These are phyloP conservation scores for Caenorhabditis imperialis DNA, from an alignment of 2,888 invertebrate species.

Conservation along the genomic window DNA sequence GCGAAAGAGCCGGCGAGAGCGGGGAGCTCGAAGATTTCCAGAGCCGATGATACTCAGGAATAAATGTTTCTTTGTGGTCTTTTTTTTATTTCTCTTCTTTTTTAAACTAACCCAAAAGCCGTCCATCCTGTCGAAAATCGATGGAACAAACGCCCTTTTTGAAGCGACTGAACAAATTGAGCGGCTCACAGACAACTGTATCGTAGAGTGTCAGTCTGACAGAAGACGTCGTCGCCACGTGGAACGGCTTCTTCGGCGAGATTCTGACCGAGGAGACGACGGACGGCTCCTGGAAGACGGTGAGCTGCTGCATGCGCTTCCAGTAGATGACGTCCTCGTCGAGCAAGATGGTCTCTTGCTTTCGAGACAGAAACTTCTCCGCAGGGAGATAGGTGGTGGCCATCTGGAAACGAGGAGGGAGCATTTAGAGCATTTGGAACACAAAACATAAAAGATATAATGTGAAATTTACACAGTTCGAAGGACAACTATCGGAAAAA, in stretches of 20 bases:
- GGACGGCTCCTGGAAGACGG: constrained; percentile 87
- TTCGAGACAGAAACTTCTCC: constrained; percentile 49
- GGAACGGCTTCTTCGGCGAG: constrained; percentile 89
- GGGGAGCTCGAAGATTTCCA: not conserved
- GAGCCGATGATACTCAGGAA: constrained; percentile 2
- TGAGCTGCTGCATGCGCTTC: constrained; percentile 84
- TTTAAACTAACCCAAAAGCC: constrained; percentile 79
- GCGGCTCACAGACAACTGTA: constrained; percentile 65
- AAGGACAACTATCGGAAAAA: too few species aligned
- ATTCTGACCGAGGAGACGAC: constrained; percentile 92
- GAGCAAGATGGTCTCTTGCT: constrained; percentile 30
- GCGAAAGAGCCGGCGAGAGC: constrained; percentile 15
- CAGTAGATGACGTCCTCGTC: constrained; percentile 87
- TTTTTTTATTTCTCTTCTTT: too few species aligned
- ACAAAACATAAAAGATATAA: too few species aligned
- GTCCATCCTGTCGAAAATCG: constrained; percentile 79
- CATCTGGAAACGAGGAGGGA: constrained; percentile 38
- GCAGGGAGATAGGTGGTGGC: constrained; percentile 60
- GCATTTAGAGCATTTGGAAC: too few species aligned
- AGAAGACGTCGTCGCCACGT: constrained; percentile 93
- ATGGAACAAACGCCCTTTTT: constrained; percentile 79
- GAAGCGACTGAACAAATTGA: constrained; percentile 77
- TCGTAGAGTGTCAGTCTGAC: constrained; percentile 72
- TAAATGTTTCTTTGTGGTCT: too few species aligned
- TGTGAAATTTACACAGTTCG: too few species aligned